Evolutionary conservation across 2,888 invertebrate genomes (phyloP).

Genomic region (Acheta domesticus): DNA sequence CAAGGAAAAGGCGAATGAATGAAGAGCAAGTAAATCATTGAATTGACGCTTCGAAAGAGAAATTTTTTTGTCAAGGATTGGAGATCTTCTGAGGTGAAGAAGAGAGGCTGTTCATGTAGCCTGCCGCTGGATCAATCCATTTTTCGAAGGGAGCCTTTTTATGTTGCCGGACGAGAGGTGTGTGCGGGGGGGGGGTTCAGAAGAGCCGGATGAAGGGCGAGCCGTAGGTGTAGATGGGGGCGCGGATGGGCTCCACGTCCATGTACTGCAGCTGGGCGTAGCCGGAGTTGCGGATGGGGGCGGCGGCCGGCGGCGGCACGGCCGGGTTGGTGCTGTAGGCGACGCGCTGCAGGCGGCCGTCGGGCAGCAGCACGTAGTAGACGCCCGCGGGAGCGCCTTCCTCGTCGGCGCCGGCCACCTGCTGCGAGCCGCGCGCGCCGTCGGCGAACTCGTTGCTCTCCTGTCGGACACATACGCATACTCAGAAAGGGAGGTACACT

Average conservation of each 20-base stretch:
- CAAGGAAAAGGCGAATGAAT: too few species aligned
- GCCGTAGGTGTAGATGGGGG: conserved; percentile 40
- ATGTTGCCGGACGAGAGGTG: too few species aligned
- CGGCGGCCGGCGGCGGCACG: conserved; percentile 24
- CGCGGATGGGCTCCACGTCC: conserved; percentile 40
- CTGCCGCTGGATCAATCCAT: too few species aligned
- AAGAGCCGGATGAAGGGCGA: conserved; percentile 38
- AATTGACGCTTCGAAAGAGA: too few species aligned
- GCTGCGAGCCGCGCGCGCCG: conserved; percentile 24
- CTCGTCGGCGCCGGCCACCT: background rate
- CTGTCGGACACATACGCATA: background rate
- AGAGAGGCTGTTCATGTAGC: too few species aligned
- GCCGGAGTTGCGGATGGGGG: conserved; percentile 31
- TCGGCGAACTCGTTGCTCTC: conserved; percentile 25
- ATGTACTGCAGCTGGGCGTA: conserved; percentile 40
- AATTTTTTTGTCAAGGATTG: too few species aligned
- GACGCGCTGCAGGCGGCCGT: conserved; percentile 40
- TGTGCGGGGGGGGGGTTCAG: background rate
- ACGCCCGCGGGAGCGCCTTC: conserved; percentile 36
- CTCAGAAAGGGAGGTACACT: too few species aligned
- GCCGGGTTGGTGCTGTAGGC: conserved; percentile 34
- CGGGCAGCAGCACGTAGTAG: conserved; percentile 40
- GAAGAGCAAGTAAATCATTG: too few species aligned
- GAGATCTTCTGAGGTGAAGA: too few species aligned
- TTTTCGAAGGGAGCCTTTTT: too few species aligned